Base-by-base conservation (phyloP, 92 coral and sea anemone genomes). In the Parazoanthus atlanticus region DNA sequence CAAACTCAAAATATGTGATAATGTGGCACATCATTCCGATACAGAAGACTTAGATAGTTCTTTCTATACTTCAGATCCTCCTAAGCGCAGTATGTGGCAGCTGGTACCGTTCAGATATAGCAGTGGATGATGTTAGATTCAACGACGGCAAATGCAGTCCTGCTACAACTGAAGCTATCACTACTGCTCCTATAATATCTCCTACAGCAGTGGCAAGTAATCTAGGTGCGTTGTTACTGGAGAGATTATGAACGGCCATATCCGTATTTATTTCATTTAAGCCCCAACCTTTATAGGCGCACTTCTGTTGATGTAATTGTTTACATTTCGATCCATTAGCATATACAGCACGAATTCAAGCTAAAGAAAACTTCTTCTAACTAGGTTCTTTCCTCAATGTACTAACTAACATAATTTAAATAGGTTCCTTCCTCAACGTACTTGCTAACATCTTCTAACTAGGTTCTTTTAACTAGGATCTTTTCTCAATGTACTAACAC, bases 41-140 rank as follows among this genome's bases (percentile, higher is more conserved):
- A 28, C n/a, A 32, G 38, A 10, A 16, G n/a, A 26, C 23, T 30
- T 31, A 25, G 31, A 38, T 23, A 46, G 80, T n/a, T 25, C 3
- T 41, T 49, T 81, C 10, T 31, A 38, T 32, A 34, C 49, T 54
- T 21, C 43, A 81, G 85, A 61, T 81, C 67, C 72, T 81, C 6
- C 85, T 81, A 15, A 81, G 31, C 21, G 74, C 85, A 5, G 74
- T 58, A 34, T 19, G 52, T 5, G 85, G 85, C 33, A 81, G 74
- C 19, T 58, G 74, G 74, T 81, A 81, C 85, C 85, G 85, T 11
- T 32, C 85, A 61, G 85, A 81, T 33, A 81, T 81, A 54, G 85
- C 85, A 30, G 49, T 81, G 43, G 85, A 81, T 61, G 85, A 81
- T 33, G 52, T 81, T 65, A 58, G 70, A 9, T 81, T 81, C 49